Evolutionary conservation across 2,797 vertebrate species (phyloP), one percentile per base, ranked within the genome.

Genomic region (Thamnophis elegans): DNA sequence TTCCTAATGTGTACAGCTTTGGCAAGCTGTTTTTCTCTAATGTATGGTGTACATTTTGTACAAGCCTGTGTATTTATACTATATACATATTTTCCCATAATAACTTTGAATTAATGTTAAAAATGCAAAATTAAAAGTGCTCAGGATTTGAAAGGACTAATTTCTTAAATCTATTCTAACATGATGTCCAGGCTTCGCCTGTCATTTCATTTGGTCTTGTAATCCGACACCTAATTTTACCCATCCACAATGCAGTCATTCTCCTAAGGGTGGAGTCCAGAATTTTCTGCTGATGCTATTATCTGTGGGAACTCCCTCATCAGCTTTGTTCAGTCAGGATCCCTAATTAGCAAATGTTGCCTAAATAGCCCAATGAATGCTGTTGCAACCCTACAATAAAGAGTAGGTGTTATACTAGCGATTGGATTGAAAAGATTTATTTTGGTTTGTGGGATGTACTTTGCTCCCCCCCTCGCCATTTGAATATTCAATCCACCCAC

Each of bases 111-210:
- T 47, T 11, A 47, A 25, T n/a, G 51, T 68, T 60, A 59, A n/a
- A 90, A 78, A 89, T 54, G 28, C 22, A 54, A 86, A 26, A 10
- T n/a, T 87, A 47, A 56, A 73, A 36, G 28, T 16, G 32, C 36
- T 88, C 56, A 58, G 54, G n/a, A 22, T 89, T 88, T 91, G 53
- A 59, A 59, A 85, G 87, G 20, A 73, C 28, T 20, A 20, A 51
- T 88, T 78, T 90, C 88, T 87, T 92, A 90, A 93, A 92, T 56
- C 32, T 85, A 88, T 90, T 54, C 65, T 60, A 60, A 47, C 85
- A 47, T 92, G 91, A 85, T 10, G 51, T 56, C 65, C 78, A 82
- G 36, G 36, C 7, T 87, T 62, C n/a, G 60, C 18, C n/a, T 88
- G 59, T 88, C 47, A 51, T 87, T 65, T 78, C 51, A 59, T 54